Evolutionary conservation across 2,113 vertebrate species (phyloP).

Genomic region (Ibidorhyncha struthersii): DNA sequence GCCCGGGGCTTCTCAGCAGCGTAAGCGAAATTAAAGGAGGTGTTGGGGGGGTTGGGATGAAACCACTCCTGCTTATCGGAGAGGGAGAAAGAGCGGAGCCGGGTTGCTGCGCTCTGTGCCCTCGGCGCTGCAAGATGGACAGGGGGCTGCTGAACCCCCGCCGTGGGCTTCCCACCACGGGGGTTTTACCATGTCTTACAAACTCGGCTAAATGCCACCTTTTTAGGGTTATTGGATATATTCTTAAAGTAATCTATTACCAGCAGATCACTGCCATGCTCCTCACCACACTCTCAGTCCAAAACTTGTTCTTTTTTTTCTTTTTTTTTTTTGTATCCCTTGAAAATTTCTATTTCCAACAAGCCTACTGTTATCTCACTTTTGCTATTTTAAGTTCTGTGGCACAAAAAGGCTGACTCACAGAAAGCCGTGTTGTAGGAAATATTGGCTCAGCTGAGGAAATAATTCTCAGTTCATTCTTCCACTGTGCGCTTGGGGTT

Average conservation of each 20-base stretch:
- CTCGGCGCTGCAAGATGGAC: neutral
- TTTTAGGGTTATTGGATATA: neutral
- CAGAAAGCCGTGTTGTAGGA: slow-evolving; percentile 49
- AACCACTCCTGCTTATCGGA: neutral
- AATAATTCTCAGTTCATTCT: slow-evolving; percentile 55
- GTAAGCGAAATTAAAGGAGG: neutral
- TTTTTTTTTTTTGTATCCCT: neutral
- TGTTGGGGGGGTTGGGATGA: neutral
- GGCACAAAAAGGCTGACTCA: slow-evolving; percentile 70
- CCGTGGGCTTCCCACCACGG: neutral
- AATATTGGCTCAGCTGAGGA: slow-evolving; percentile 56
- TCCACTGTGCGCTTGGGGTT: neutral
- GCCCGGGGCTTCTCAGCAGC: neutral
- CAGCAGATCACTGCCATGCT: neutral
- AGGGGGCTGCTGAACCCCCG: neutral
- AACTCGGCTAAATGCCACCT: neutral
- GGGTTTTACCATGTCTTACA: neutral
- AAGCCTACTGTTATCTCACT: slow-evolving; percentile 51
- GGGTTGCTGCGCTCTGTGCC: neutral
- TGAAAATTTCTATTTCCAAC: slow-evolving; percentile 43
- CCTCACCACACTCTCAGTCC: neutral
- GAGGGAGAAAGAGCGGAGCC: neutral
- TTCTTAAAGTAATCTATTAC: neutral
- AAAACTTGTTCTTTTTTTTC: neutral
- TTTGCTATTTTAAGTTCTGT: slow-evolving; percentile 54